phyloP scores from a whole-genome alignment of 2,888 invertebrate species.

The Mesochorus sp. region DNA sequence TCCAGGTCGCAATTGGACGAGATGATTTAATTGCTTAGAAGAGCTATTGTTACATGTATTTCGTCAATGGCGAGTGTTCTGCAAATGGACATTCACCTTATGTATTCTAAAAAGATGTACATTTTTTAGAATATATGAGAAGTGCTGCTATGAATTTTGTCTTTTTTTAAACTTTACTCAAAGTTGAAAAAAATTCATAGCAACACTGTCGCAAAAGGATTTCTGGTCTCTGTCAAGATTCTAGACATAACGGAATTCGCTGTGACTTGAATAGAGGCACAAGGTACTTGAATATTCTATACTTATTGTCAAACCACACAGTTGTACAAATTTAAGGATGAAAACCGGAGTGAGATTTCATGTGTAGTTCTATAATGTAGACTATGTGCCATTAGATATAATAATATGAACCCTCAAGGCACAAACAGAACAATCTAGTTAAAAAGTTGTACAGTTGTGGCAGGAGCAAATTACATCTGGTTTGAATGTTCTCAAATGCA shows the following conservation, averaged over 20 bases:
- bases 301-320: conserved; percentile 67
- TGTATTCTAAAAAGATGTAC: no score
- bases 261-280: conserved; percentile 70
- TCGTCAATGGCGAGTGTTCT: no score
- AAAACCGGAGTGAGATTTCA: conserved; percentile 25
- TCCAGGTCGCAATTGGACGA: no score
- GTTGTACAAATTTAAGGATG: conserved; percentile 65
- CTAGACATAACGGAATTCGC: conserved; percentile 72
- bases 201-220: no score
- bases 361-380: conserved; percentile 29
- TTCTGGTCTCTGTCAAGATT: conserved; percentile 42
- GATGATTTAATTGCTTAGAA: neutral
- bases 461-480: conserved; percentile 75
- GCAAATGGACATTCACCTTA: no score
- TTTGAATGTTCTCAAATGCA: conserved; percentile 72
- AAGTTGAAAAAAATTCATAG: no score
- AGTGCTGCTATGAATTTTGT: no score
- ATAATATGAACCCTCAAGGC: conserved; percentile 71
- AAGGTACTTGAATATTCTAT: conserved; percentile 10
- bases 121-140: no score
- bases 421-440: conserved; percentile 35
- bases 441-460: conserved; percentile 47
- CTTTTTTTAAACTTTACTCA: no score
- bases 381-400: conserved; percentile 14
- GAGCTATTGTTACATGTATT: no score